Percentiles rank a stretch among this genome's conserved stretches.
Conservation (phyloP, 2,113 vertebrate species). For the Phaetusa simplex region DNA sequence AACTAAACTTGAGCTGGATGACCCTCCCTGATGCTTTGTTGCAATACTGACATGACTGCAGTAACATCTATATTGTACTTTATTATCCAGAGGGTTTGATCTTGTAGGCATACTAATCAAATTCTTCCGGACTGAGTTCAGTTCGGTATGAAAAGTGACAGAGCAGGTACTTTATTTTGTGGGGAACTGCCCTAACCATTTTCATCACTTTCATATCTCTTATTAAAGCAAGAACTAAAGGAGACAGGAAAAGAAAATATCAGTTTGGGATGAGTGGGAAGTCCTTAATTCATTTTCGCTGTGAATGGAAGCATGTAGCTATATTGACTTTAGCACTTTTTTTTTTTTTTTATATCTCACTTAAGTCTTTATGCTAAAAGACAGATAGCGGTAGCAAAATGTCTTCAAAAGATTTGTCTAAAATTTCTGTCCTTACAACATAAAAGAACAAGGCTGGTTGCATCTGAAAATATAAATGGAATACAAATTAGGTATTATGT, state of each 20-base stretch:
- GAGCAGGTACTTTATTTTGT: background rate
- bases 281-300: background rate
- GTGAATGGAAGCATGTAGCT: background rate
- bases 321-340: background rate
- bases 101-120: background rate
- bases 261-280: background rate
- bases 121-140: background rate
- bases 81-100: background rate
- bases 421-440: background rate
- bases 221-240: background rate
- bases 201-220: background rate
- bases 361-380: background rate
- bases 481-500: background rate
- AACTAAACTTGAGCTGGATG: background rate
- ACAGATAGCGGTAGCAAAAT: background rate
- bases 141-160: background rate
- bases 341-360: background rate
- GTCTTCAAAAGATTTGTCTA: background rate
- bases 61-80: background rate
- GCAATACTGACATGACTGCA: background rate
- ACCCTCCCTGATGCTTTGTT: background rate
- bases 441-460: background rate
- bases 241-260: background rate
- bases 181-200: background rate
- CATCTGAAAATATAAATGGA: background rate